Evolutionary conservation across 2,797 vertebrate species (phyloP).

Genomic region (Sebastes wilsoni): DNA sequence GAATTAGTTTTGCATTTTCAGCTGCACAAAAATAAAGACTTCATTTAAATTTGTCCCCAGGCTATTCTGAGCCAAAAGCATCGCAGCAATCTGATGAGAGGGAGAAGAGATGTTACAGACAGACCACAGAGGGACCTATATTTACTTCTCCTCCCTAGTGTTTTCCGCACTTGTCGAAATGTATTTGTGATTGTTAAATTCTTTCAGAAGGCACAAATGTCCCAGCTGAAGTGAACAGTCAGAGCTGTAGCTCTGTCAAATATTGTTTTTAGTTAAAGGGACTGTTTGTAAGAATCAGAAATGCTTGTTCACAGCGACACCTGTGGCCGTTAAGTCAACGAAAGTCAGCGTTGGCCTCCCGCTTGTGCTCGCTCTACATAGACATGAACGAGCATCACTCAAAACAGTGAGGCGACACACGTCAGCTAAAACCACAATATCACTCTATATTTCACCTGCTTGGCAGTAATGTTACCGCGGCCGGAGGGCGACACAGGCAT

Average conservation of each 20-base stretch:
- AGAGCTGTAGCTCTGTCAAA: neutral
- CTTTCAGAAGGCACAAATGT: neutral
- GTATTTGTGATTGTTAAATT: neutral
- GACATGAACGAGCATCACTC: too few species aligned
- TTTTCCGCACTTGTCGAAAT: neutral
- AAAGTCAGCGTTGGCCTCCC: too few species aligned
- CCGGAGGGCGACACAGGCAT: too few species aligned
- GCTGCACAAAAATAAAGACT: neutral
- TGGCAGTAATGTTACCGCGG: too few species aligned
- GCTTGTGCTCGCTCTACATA: too few species aligned
- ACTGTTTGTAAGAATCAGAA: too few species aligned
- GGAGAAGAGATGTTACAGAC: neutral
- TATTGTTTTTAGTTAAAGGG: neutral
- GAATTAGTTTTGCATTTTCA: neutral
- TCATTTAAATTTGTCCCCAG: neutral
- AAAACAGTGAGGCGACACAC: too few species aligned
- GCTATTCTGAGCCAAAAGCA: neutral
- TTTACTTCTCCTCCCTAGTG: neutral
- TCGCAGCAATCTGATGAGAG: neutral
- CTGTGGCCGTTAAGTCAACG: too few species aligned
- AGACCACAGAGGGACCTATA: neutral
- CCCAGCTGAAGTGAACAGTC: neutral
- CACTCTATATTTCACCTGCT: too few species aligned
- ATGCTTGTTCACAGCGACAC: too few species aligned
- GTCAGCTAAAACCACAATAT: too few species aligned